Evolutionary conservation across 2,113 vertebrate species (phyloP), one percentile per base, ranked within the genome.

Genomic region (Anoplopoma fimbria): DNA sequence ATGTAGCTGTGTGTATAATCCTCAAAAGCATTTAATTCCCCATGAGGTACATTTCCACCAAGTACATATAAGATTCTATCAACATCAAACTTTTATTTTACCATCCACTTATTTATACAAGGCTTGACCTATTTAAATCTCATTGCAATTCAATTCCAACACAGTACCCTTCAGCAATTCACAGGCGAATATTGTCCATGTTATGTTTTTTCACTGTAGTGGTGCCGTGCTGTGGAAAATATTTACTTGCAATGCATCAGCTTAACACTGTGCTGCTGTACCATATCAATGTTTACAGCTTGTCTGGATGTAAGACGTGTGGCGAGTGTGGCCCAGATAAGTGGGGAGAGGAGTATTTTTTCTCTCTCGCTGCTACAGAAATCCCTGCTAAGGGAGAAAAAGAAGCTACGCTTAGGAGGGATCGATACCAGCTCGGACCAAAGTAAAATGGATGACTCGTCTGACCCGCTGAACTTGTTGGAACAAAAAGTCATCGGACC

Each of bases 401-500:
- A 92, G 81, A 87, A 84, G 77, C 82, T 69, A 36, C 86, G 87
- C 87, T 89, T 88, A 78, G 77, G 67, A 29, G 57, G 38, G 74
- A 93, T 93, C 94, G 79, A 93, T 90, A 91, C 25, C 38, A 25
- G 72, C 81, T 79, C 69, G 4, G 71, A 69, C 83, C 81, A 77
- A 87, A 92, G 88, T 76, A 81, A 85, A 91, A 93, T 86, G 87
- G 91, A 92, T 88, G 85, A 83, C 75, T 75, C 64, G 27, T 83
- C 78, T 91, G 86, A 91, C 92, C 91, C 13, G 81, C 82, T 81
- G 88, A 91, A 90, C 89, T 87, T 83, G 87, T 80, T 88, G 79
- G 83, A 92, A 91, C 89, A 89, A 85, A 90, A 90, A 89, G 88
- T 88, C 93, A 79, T 89, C 81, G 53, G 87, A 79, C 85, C 81